A percentile compares a stretch with the other conserved stretches of the same genome.
These are phyloP conservation scores for Zosterops borbonicus DNA, from an alignment of 2,113 vertebrate genomes.

Conservation along the genomic window DNA sequence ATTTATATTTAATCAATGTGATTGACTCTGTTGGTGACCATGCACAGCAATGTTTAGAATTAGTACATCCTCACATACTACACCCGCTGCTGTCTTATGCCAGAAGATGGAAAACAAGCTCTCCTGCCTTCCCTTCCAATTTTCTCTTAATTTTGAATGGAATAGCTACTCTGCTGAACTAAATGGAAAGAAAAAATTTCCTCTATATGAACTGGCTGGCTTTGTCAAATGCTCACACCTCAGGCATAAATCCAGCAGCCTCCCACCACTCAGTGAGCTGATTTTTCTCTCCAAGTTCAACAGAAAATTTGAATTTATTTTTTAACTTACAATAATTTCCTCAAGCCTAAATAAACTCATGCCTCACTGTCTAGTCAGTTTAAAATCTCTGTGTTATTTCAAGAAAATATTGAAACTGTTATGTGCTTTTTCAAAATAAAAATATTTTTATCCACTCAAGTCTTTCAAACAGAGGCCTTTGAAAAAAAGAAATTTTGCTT, in stretches of 20 bases:
- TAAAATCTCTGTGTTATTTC: not conserved
- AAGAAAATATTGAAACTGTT: not conserved
- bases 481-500: not conserved
- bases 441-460: not conserved
- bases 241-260: not conserved
- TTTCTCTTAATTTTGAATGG: not conserved
- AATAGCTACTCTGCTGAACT: not conserved
- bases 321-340: not conserved
- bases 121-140: not conserved
- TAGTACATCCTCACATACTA: not conserved
- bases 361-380: not conserved
- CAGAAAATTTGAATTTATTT: not conserved
- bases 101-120: not conserved
- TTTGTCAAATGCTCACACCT: not conserved
- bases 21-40: not conserved
- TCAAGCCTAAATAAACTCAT: not conserved
- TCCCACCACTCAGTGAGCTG: not conserved
- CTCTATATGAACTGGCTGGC: not conserved
- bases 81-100: fast-evolving
- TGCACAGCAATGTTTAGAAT: not conserved
- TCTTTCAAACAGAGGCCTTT: not conserved
- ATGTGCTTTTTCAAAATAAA: not conserved
- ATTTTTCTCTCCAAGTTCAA: not conserved
- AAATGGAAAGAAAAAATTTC: not conserved
- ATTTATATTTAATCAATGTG: not conserved